Evolutionary conservation across 2,888 invertebrate species (phyloP), one percentile per base, ranked within the genome.

Genomic region (Leptura quadrifasciata): DNA sequence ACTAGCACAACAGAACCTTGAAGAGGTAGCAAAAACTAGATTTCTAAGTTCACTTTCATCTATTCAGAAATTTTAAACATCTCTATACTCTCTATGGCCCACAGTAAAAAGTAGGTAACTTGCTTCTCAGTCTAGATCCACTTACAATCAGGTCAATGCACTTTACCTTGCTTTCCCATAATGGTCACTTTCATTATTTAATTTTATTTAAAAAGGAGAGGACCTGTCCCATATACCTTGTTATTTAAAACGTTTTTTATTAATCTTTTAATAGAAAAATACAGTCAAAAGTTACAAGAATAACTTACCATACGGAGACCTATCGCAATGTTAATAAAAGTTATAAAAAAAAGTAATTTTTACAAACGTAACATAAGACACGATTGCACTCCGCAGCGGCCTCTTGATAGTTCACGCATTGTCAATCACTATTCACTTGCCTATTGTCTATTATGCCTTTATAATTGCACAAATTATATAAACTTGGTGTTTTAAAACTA

Each of bases 161-260:
- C 39, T 39, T 12, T 15, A 39, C 35, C 39, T 69, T 39, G 39
- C 24, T 71, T 71, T 61, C 47, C 35, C 61, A n/a, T 27, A 61
- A n/a, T 47, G n/a, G 5, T 27, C 27, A n/a, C 27, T 63, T 74
- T 70, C 55, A 64, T 52, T 67, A 63, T 31, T 35, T 39, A n/a
- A 15, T 71, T 31, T 31, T 61, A 70, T 60, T 21, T 24, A 65
- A 47, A 83, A 85, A 82, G 84, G 83, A 85, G 83, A 85, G 85
- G 85, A 83, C 84, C 82, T 83, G 83, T 83, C 84, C 85, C 82
- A 85, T 83, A 86, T 85, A 85, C 82, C 83, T 85, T 80, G 76
- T 78, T 76, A 81, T 80, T 71, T 79, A 80, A 81, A 80, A 81
- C 81, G 69, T 80, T 55, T 82, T 84, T 84, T 85, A 84, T 84